Evolutionary conservation across 2,888 invertebrate genomes (phyloP).

Genomic region (Azorinus chamasolen): DNA sequence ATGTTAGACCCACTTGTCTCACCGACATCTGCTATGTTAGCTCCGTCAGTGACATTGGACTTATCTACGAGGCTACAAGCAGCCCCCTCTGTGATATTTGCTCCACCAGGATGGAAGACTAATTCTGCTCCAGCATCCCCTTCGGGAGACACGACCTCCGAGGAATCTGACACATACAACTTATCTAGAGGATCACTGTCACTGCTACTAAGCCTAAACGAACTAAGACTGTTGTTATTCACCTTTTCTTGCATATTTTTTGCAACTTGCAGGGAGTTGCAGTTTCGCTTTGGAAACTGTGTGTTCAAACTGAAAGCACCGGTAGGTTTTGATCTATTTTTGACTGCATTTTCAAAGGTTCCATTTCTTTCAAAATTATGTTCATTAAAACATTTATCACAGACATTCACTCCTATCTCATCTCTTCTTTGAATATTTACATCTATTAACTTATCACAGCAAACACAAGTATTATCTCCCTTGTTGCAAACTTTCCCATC

Average conservation of each 20-base stretch:
- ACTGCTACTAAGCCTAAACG: slow-evolving; percentile 45
- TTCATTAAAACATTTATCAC: slow-evolving; percentile 55
- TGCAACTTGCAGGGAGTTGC: slow-evolving; percentile 9
- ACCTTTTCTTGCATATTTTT: slow-evolving; percentile 40
- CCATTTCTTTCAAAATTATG: slow-evolving; percentile 32
- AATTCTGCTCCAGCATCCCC: slow-evolving; percentile 39
- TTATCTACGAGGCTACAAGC: too few relatives aligned
- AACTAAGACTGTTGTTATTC: slow-evolving; percentile 36
- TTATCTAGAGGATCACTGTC: slow-evolving; percentile 51
- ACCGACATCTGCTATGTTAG: too few relatives aligned
- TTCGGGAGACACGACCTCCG: slow-evolving; percentile 54
- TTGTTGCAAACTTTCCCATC: slow-evolving; percentile 2
- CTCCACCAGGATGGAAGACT: slow-evolving; percentile 10
- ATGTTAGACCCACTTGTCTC: too few relatives aligned
- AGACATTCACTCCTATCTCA: slow-evolving; percentile 50
- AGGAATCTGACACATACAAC: slow-evolving; percentile 48
- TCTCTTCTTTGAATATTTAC: slow-evolving; percentile 30
- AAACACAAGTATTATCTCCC: slow-evolving; percentile 42
- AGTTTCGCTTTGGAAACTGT: slow-evolving; percentile 33
- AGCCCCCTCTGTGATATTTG: too few relatives aligned
- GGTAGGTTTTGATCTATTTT: slow-evolving; percentile 24
- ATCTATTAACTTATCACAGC: slow-evolving; percentile 53
- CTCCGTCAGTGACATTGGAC: too few relatives aligned
- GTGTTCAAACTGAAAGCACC: slow-evolving; percentile 15
- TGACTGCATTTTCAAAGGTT: slow-evolving; percentile 31